Evolutionary conservation across 2,797 vertebrate species (phyloP).

Genomic region (Sebastes melanostomus): DNA sequence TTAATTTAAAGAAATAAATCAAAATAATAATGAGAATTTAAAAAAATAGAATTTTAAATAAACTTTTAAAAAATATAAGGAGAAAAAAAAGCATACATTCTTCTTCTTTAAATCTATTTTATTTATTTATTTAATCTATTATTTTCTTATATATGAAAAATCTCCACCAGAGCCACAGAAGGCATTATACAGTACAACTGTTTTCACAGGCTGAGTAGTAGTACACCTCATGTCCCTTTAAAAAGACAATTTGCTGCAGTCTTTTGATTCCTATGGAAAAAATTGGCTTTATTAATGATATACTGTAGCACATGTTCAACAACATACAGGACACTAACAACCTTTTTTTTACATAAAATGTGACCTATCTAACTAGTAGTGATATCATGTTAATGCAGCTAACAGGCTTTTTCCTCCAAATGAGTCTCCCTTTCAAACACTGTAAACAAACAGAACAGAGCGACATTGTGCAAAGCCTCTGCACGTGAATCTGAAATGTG

Average conservation of each 20-base stretch:
- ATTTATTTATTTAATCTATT: not conserved
- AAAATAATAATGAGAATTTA: too few species aligned
- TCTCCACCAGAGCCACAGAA: not conserved
- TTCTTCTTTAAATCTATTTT: not conserved
- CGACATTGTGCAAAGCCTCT: slow-evolving; percentile 13
- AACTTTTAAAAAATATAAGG: too few species aligned
- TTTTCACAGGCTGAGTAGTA: not conserved
- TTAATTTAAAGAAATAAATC: too few species aligned
- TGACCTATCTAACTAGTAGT: not conserved
- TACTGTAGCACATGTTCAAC: not conserved
- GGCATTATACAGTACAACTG: not conserved
- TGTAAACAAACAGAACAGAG: slow-evolving; percentile 13
- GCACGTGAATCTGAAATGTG: slow-evolving; percentile 18
- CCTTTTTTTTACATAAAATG: not conserved
- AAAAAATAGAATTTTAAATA: too few species aligned
- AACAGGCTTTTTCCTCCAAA: not conserved
- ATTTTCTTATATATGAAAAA: not conserved
- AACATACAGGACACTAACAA: not conserved
- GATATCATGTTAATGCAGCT: not conserved
- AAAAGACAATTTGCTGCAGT: slow-evolving; percentile 22
- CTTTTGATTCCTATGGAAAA: slow-evolving; percentile 3
- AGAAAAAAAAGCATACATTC: too few species aligned
- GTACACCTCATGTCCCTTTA: not conserved
- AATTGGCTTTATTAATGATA: slow-evolving; percentile 23
- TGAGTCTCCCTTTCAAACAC: not conserved